phyloP scores from a whole-genome alignment of 2,888 invertebrate genomes.

The Busseola fusca region DNA sequence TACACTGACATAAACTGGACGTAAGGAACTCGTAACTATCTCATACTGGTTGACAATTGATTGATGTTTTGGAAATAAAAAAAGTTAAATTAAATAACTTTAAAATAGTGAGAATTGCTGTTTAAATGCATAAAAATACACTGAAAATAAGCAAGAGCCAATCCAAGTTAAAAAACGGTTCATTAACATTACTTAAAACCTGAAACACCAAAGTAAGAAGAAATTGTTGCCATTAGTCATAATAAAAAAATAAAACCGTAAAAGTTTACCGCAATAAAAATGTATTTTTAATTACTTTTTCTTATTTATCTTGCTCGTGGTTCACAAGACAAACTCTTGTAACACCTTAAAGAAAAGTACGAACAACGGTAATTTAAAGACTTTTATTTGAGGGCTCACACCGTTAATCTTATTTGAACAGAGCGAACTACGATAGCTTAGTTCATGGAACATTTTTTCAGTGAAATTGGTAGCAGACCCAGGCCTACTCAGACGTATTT shows the following conservation, averaged over 20 bases:
- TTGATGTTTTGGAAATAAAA: not conserved
- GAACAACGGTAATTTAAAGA: constrained; percentile 30
- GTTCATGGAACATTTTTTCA: not conserved
- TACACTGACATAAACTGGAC: not conserved
- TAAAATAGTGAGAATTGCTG: not conserved
- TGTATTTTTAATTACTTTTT: constrained; percentile 63
- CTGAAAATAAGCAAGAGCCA: not conserved
- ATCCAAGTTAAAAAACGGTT: constrained; percentile 27
- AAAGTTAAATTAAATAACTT: not conserved
- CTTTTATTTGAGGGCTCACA: constrained; percentile 12
- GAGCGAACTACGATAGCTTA: not conserved
- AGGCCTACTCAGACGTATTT: not conserved
- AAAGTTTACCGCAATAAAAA: constrained; percentile 58
- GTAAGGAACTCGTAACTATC: not conserved
- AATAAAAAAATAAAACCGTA: constrained; percentile 57
- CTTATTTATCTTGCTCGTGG: constrained; percentile 48
- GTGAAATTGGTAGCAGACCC: not conserved
- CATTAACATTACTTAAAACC: constrained; percentile 41
- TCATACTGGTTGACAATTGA: not conserved
- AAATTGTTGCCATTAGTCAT: constrained; percentile 60
- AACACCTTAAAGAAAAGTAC: constrained; percentile 25
- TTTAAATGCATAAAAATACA: constrained; percentile 4
- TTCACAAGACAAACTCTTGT: constrained; percentile 45
- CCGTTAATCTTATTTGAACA: constrained; percentile 6
- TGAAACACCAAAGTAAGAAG: constrained; percentile 39